These are phyloP conservation scores for Opisthograptis luteolata DNA, from an alignment of 2,888 invertebrate species.

Conservation along the genomic window DNA sequence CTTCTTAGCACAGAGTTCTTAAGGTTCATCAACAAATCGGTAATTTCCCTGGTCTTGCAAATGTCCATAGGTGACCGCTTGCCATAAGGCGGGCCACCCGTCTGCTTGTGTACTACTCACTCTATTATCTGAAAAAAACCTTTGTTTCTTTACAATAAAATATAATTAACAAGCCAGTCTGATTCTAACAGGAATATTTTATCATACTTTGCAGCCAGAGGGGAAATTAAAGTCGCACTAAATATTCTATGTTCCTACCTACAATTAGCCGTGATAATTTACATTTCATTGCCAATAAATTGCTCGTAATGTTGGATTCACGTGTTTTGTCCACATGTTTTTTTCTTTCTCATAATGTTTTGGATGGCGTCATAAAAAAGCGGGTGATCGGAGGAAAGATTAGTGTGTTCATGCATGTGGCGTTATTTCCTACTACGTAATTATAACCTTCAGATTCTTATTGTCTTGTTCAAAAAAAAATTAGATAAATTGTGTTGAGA, in stretches of 20 bases:
- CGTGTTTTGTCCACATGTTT: constrained; percentile 34
- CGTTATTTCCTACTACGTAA: constrained; percentile 14
- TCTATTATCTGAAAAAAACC: no score
- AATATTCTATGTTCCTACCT: constrained; percentile 23
- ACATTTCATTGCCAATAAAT: constrained; percentile 36
- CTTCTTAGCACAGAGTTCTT: not conserved
- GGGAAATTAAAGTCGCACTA: constrained; percentile 29
- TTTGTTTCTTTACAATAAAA: constrained; percentile 1
- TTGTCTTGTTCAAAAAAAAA: constrained; percentile 14
- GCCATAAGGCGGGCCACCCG: no score
- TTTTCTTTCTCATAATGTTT: constrained; percentile 37
- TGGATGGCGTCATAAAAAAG: constrained; percentile 27
- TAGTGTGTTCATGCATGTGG: constrained; percentile 11
- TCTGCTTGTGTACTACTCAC: no score
- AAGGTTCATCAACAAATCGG: no score
- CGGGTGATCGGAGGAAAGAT: constrained; percentile 22
- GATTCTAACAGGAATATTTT: constrained; percentile 10
- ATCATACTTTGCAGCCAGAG: constrained; percentile 16
- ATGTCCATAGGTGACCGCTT: no score
- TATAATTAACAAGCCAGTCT: not conserved
- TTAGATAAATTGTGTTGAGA: constrained; percentile 7
- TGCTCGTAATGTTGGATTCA: constrained; percentile 34
- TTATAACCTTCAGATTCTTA: constrained; percentile 17
- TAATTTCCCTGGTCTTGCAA: no score
- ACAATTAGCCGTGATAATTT: constrained; percentile 31